phyloP scores from a whole-genome alignment of 2,113 vertebrate genomes.

The Condylura cristata region DNA sequence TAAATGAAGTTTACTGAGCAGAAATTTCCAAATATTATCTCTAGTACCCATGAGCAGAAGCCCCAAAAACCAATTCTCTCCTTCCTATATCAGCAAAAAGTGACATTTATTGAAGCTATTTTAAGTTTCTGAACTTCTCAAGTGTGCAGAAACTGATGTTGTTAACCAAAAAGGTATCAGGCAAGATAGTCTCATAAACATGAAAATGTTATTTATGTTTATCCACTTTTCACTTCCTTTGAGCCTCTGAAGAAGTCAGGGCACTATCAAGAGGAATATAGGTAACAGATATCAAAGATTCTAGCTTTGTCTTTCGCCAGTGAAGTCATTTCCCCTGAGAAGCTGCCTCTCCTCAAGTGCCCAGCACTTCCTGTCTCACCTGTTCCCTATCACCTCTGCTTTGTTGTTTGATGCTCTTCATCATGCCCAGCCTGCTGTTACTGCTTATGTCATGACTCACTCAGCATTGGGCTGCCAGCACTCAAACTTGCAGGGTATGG shows the following conservation, averaged over 20 bases:
- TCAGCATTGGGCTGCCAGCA: background rate
- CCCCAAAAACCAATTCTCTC: background rate
- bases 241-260: background rate
- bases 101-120: background rate
- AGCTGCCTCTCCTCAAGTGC: fast-evolving
- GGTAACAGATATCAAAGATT: background rate
- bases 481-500: background rate
- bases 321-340: background rate
- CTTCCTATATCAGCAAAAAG: background rate
- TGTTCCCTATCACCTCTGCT: background rate
- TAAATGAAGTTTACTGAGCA: slow-evolving; percentile 2
- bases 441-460: background rate
- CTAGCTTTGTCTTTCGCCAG: background rate
- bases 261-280: background rate
- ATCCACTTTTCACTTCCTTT: background rate
- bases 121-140: background rate
- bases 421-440: background rate
- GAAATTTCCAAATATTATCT: slow-evolving; percentile 26
- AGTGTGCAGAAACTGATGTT: background rate
- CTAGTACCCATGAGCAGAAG: background rate
- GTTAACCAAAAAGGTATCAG: background rate
- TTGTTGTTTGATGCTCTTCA: background rate
- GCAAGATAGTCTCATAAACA: slow-evolving; percentile 21
- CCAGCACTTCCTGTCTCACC: background rate
- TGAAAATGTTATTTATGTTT: background rate